A percentile compares a stretch with the other conserved stretches of the same genome.
Evolutionary conservation across 2,113 vertebrate genomes (phyloP).

Genomic region (Abramis brama): DNA sequence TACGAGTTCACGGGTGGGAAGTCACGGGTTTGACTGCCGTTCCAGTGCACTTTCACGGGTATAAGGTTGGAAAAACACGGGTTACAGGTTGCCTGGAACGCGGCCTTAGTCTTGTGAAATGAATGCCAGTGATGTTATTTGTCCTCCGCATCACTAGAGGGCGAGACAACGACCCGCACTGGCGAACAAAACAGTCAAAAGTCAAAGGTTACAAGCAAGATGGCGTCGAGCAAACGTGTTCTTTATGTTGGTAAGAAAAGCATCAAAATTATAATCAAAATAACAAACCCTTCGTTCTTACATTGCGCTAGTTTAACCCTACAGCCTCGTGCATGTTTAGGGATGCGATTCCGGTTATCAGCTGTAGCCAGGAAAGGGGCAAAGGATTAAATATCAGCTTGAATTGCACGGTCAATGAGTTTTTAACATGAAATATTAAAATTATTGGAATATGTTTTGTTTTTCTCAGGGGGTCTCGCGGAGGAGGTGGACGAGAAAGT

Average conservation of each 20-base stretch:
- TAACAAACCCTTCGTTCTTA: neutral
- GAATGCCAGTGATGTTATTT: neutral
- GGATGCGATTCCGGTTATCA: neutral
- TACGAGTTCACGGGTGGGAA: no score
- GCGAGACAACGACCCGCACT: neutral
- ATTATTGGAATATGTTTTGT: neutral
- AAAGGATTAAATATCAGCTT: neutral
- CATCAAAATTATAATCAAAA: neutral
- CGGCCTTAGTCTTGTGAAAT: neutral
- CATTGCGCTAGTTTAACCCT: neutral
- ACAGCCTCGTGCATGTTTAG: neutral
- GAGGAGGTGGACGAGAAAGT: conserved; percentile 97
- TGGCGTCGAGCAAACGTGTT: conserved; percentile 76
- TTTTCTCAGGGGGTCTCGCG: conserved; percentile 86
- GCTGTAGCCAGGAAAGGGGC: neutral
- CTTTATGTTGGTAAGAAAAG: conserved; percentile 73
- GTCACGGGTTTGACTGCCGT: no score
- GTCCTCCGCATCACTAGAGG: conserved; percentile 54
- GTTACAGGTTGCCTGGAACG: no score
- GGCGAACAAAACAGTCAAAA: conserved; percentile 53
- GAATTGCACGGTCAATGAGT: neutral
- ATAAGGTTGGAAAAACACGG: no score
- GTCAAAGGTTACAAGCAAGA: conserved; percentile 68
- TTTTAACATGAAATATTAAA: neutral
- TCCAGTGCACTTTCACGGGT: no score